Percentiles rank a stretch among this genome's conserved stretches.
Evolutionary conservation across 2,113 vertebrate species (phyloP).

Genomic region (Bos indicus): DNA sequence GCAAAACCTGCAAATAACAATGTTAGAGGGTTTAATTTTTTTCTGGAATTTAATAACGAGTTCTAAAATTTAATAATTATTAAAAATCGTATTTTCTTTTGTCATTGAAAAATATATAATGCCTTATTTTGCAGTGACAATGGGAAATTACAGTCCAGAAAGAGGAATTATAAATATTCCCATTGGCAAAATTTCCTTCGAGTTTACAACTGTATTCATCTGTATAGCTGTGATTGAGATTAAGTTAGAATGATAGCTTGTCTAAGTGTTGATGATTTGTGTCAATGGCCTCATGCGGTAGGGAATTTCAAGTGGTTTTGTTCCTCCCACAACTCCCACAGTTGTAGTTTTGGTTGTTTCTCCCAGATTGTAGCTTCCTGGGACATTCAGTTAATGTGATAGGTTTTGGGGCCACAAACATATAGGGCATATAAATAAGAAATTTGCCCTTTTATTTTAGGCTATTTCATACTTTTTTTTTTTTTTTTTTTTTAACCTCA

Average conservation of each 20-base stretch:
- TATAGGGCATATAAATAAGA: neutral
- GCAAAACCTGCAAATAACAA: neutral
- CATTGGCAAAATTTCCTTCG: slow-evolving; percentile 3
- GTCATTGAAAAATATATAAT: slow-evolving; percentile 17
- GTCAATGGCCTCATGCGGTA: neutral
- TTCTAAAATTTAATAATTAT: slow-evolving; percentile 31
- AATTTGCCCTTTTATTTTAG: neutral
- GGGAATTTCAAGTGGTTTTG: neutral
- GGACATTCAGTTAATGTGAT: neutral
- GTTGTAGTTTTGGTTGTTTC: neutral
- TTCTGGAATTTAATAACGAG: neutral
- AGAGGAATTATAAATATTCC: slow-evolving; percentile 36
- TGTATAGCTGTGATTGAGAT: slow-evolving; percentile 21
- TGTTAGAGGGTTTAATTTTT: neutral
- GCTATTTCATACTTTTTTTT: neutral
- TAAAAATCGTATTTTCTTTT: slow-evolving; percentile 11
- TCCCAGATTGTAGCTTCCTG: neutral
- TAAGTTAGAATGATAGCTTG: neutral
- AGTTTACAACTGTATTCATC: neutral
- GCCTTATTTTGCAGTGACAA: slow-evolving; percentile 28
- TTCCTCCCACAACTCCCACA: neutral
- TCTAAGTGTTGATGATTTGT: neutral
- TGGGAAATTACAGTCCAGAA: slow-evolving; percentile 14
- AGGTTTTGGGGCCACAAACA: neutral
- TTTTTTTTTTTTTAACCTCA: neutral